Evolutionary conservation across 2,888 invertebrate genomes (phyloP), one percentile per base, ranked within the genome.

Genomic region (Serrognathus titanus): DNA sequence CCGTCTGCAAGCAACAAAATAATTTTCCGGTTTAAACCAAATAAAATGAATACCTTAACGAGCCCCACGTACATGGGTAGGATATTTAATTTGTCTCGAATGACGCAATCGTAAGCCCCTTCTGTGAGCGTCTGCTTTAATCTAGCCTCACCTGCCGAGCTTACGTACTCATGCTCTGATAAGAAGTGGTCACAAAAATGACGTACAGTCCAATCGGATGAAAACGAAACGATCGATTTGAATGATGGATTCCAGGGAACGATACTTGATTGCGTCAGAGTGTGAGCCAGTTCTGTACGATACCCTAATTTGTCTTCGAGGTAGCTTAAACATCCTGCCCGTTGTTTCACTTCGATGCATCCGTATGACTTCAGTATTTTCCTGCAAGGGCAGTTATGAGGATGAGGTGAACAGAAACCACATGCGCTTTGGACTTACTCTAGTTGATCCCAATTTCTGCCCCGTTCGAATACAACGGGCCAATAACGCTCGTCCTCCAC

Each of bases 401-500:
- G 16, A 40, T 39, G 31, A 3, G n/a, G 16, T 41, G 35, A 10
- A 16, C 35, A 46, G 11, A 8, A 52, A 11, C 36, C 4, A 13
- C n/a, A 6, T 13, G 31, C 3, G 36, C 16, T 16, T 6, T 6
- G 49, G 38, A 79, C 83, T 81, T 77, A 90, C 88, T 86, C 81
- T 55, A 95, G 78, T 60, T 88, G 85, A 53, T 89, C 85, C 93
- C 94, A 96, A 75, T 95, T 94, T 57, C 88, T 83, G 45, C 86
- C 86, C 55, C 86, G 81, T 66, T 90, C 88, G 79, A 95, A 96
- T 9, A 84, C 82, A 46, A 95, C 88, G 1, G 92, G 89, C 95
- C 95, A 96, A 76, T 96, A 97, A 47, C 94, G 80, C 2, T 89
- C 86, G 75, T 96, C 96, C 62, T 88, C 83, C 5, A 96, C 83